These are phyloP conservation scores for Melanotaenia nigrans DNA, from an alignment of 2,797 vertebrate genomes.

Conservation along the genomic window DNA sequence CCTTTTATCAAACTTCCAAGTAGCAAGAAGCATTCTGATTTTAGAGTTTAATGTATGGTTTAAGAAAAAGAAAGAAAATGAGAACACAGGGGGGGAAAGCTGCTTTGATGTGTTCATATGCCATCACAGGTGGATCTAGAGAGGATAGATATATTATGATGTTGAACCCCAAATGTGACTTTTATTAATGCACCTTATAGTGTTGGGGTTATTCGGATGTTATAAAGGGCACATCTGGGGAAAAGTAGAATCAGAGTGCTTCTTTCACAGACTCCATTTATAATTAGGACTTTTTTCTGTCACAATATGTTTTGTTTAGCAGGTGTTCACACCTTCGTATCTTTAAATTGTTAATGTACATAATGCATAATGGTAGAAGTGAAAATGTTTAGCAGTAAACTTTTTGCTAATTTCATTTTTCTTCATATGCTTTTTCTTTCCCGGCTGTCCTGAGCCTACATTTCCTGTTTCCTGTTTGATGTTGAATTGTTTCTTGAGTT, in stretches of 20 bases:
- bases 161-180: constrained; percentile 45
- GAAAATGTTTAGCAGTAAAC: constrained; percentile 39
- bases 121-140: not conserved
- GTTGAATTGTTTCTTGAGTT: constrained; percentile 64
- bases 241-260: constrained; percentile 2
- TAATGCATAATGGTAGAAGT: constrained; percentile 31
- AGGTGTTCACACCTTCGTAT: constrained; percentile 8
- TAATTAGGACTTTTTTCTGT: constrained; percentile 2
- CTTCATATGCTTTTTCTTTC: constrained; percentile 12
- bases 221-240: constrained; percentile 53
- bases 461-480: constrained; percentile 56
- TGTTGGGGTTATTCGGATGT: constrained; percentile 58
- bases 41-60: not conserved
- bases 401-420: constrained; percentile 36
- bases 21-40: constrained; percentile 22
- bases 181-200: constrained; percentile 68
- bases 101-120: constrained; percentile 19
- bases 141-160: not conserved
- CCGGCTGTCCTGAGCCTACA: constrained; percentile 14
- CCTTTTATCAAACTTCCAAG: constrained; percentile 22
- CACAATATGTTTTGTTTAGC: constrained; percentile 20
- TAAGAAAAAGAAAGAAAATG: not conserved
- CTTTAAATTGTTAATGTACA: constrained; percentile 27
- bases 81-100: constrained; percentile 14
- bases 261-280: constrained; percentile 1